Evolutionary conservation across 1,140 invertebrate species (phyloP).

Genomic region (Bombus breviceps): DNA sequence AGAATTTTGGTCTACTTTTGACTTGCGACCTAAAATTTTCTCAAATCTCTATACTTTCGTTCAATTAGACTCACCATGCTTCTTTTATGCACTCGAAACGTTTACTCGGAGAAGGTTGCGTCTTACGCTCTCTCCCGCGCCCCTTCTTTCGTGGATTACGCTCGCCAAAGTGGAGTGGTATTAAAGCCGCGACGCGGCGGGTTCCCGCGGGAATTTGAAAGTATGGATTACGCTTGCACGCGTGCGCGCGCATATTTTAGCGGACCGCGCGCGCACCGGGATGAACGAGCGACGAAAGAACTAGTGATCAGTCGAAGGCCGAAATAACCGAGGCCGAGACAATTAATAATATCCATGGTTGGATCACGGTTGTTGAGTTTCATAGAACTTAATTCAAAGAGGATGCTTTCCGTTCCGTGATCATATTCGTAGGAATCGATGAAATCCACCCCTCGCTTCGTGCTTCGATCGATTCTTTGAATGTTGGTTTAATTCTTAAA

Average conservation of each 20-base stretch:
- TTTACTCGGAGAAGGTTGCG: neutral
- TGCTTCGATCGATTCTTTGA: neutral
- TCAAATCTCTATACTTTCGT: neutral
- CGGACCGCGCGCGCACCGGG: conserved; percentile 5
- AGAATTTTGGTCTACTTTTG: neutral
- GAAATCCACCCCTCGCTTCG: no score
- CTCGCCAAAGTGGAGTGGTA: conserved; percentile 30
- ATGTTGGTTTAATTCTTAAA: neutral
- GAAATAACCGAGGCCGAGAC: neutral
- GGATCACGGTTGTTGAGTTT: neutral
- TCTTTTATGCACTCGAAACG: neutral
- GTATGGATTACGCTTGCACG: conserved; percentile 63
- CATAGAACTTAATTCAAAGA: conserved; percentile 2
- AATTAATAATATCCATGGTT: conserved; percentile 2
- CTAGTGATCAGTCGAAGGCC: neutral
- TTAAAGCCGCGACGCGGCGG: conserved; percentile 32
- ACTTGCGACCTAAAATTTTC: neutral
- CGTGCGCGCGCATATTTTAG: conserved; percentile 70
- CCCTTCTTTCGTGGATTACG: conserved; percentile 47
- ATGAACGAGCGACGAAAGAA: neutral
- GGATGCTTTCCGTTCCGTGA: neutral
- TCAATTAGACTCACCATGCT: neutral
- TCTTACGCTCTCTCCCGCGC: conserved; percentile 2
- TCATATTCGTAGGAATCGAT: neutral
- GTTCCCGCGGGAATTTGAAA: conserved; percentile 56